These are phyloP conservation scores for Scophthalmus maximus DNA, from an alignment of 2,113 vertebrate species.

Conservation along the genomic window DNA sequence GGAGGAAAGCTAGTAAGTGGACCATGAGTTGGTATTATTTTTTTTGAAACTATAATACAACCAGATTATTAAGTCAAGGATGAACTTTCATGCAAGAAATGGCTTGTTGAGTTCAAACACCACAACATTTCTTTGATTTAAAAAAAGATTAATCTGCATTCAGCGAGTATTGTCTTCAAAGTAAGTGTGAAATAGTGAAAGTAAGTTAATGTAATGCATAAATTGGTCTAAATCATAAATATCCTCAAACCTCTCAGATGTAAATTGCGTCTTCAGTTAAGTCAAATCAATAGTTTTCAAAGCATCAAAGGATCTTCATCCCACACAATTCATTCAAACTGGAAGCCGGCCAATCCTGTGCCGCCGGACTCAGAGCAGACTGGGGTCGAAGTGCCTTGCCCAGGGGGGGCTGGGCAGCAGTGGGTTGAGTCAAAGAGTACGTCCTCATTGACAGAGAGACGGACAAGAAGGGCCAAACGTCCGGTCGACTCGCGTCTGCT, in stretches of 20 bases:
- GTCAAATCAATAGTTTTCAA: slow-evolving; percentile 3
- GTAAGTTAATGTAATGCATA: no score
- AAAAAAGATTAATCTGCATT: neutral
- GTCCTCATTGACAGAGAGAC: slow-evolving; percentile 33
- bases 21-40: neutral
- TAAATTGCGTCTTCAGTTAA: slow-evolving; percentile 3
- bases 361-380: slow-evolving; percentile 25
- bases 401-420: slow-evolving; percentile 13
- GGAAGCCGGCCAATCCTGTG: slow-evolving; percentile 58
- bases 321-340: slow-evolving; percentile 35
- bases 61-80: no score
- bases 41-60: neutral
- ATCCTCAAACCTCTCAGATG: neutral
- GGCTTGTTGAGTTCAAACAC: no score
- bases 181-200: no score
- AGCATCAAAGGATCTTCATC: slow-evolving; percentile 25
- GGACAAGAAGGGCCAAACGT: slow-evolving; percentile 40
- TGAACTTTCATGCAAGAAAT: neutral
- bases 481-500: slow-evolving; percentile 6
- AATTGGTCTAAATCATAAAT: neutral
- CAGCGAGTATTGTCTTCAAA: neutral
- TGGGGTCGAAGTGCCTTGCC: slow-evolving; percentile 41
- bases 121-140: no score
- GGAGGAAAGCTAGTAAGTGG: neutral
- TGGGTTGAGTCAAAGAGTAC: slow-evolving; percentile 15